These are phyloP conservation scores for Melipona bicolor DNA, from an alignment of 2,888 invertebrate species.

Conservation along the genomic window DNA sequence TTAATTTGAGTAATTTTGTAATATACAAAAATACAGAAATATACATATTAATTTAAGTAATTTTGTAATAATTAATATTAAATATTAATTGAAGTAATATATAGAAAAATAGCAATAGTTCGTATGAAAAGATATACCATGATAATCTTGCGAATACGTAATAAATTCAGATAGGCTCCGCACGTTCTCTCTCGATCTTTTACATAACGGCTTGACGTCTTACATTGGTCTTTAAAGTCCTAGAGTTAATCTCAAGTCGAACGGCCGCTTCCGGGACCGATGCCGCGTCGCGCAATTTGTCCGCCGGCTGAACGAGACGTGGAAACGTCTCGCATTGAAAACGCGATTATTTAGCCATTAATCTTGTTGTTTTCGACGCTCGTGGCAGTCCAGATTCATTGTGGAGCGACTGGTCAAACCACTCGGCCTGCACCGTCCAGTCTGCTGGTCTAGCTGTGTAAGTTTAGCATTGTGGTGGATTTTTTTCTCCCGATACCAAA, in stretches of 20 bases:
- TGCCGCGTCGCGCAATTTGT: constrained; percentile 22
- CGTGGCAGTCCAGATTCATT: constrained; percentile 11
- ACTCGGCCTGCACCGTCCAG: constrained; percentile 5
- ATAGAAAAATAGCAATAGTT: too few relatives aligned
- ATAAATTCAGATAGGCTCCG: too few relatives aligned
- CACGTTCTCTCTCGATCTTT: too few relatives aligned
- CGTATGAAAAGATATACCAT: too few relatives aligned
- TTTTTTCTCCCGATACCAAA: background rate
- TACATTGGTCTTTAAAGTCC: too few relatives aligned
- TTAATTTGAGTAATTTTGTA: too few relatives aligned
- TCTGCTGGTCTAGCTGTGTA: constrained; percentile 2
- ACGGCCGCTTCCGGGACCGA: constrained; percentile 17
- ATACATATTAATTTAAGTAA: too few relatives aligned
- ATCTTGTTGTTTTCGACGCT: constrained; percentile 35
- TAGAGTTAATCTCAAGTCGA: background rate
- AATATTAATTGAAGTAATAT: too few relatives aligned
- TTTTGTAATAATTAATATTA: too few relatives aligned
- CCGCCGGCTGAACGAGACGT: constrained; percentile 5
- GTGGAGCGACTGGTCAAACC: constrained; percentile 18
- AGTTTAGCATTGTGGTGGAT: constrained; percentile 10
- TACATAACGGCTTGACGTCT: too few relatives aligned
- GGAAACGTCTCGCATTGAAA: constrained; percentile 19
- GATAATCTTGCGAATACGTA: too few relatives aligned
- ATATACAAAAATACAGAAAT: too few relatives aligned
- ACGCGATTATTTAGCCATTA: constrained; percentile 28